Conservation (phyloP, 2,888 invertebrate species). For the Pogonocherus hispidulus region DNA sequence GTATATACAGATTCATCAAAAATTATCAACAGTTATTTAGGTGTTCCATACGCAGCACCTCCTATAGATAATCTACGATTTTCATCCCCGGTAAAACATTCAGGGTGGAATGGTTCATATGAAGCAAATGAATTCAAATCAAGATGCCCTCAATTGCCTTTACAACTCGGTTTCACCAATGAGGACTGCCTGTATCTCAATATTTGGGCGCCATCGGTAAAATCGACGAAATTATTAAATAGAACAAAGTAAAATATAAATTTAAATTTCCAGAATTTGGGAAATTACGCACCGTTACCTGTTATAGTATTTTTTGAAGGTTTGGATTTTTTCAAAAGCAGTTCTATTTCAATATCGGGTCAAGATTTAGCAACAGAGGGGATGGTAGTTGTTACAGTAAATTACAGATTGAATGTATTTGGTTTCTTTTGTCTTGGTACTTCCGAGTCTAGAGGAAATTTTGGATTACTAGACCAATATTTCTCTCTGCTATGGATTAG, state of each 20-base stretch:
- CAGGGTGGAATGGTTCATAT: constrained; percentile 80
- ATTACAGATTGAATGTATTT: constrained; percentile 80
- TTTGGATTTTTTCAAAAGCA: constrained; percentile 71
- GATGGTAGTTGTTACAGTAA: constrained; percentile 78
- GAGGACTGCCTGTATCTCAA: constrained; percentile 94
- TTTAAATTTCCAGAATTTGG: constrained; percentile 51
- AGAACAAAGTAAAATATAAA: background rate
- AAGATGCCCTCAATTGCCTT: constrained; percentile 77
- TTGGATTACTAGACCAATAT: constrained; percentile 88
- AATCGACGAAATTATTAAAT: constrained; percentile 9
- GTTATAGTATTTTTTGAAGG: constrained; percentile 81
- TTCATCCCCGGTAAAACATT: constrained; percentile 78
- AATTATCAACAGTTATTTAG: constrained; percentile 79
- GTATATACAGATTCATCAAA: constrained; percentile 76
- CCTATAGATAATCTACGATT: constrained; percentile 83
- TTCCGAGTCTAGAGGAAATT: constrained; percentile 80
- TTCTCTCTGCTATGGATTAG: constrained; percentile 84
- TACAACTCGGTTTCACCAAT: constrained; percentile 60
- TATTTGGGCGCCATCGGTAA: constrained; percentile 88
- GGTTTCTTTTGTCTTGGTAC: constrained; percentile 76
- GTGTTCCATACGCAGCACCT: constrained; percentile 86
- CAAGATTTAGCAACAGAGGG: constrained; percentile 81
- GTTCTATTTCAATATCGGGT: constrained; percentile 72
- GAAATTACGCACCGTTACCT: constrained; percentile 71
- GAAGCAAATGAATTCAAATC: constrained; percentile 79